Conservation (phyloP, 2,888 invertebrate species). For the Dolomedes plantarius region DNA sequence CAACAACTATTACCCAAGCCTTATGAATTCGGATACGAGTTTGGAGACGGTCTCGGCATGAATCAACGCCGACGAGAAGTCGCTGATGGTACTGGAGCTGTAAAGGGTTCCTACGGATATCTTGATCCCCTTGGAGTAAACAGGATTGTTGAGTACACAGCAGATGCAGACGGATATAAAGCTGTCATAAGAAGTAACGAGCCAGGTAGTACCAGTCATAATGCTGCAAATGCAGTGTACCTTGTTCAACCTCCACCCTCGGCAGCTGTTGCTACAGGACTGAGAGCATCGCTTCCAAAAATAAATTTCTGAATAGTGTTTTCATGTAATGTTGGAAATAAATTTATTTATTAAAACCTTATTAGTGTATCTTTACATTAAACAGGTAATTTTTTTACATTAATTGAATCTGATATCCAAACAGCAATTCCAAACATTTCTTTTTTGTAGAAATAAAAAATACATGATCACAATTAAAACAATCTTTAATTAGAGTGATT, state of each 20-base stretch:
- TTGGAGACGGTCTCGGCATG: constrained; percentile 18
- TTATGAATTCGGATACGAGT: background rate
- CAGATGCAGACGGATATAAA: constrained; percentile 39
- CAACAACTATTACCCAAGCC: background rate
- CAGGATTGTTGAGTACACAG: constrained; percentile 48
- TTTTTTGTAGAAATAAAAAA: too few species aligned
- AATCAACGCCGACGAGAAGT: constrained; percentile 23
- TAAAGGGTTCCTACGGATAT: constrained; percentile 47
- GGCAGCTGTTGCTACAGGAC: constrained; percentile 5
- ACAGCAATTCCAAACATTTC: too few species aligned
- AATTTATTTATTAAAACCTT: too few species aligned
- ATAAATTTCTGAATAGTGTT: background rate
- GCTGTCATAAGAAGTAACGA: constrained; percentile 46
- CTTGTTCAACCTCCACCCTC: constrained; percentile 22
- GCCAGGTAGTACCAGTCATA: constrained; percentile 37
- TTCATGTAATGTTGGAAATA: too few species aligned
- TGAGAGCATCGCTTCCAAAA: background rate
- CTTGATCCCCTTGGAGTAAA: constrained; percentile 20
- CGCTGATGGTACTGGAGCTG: constrained; percentile 25
- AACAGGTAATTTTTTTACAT: too few species aligned
- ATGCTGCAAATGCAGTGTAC: constrained; percentile 15
- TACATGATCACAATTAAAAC: too few species aligned
- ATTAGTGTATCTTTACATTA: too few species aligned
- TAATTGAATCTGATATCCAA: too few species aligned
- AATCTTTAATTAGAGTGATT: too few species aligned